Percentiles rank a stretch among this genome's conserved stretches.
These are phyloP conservation scores for Balearica regulorum DNA, from an alignment of 2,797 vertebrate species.

Conservation along the genomic window DNA sequence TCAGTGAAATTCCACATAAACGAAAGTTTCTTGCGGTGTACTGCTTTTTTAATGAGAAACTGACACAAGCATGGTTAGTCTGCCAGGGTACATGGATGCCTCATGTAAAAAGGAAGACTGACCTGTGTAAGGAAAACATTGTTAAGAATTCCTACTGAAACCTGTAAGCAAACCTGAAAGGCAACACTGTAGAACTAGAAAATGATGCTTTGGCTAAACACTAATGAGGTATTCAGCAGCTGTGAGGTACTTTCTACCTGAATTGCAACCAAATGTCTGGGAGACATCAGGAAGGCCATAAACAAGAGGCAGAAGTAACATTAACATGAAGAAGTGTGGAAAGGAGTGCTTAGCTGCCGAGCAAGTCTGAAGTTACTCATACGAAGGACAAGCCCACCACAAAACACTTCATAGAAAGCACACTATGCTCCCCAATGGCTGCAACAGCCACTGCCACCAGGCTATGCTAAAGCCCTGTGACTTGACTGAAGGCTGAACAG, in stretches of 20 bases:
- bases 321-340: background rate
- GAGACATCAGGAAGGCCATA: background rate
- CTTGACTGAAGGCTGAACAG: background rate
- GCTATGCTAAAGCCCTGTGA: background rate
- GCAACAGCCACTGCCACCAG: background rate
- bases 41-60: background rate
- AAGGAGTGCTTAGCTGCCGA: background rate
- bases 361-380: background rate
- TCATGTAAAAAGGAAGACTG: background rate
- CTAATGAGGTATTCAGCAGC: background rate
- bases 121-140: background rate
- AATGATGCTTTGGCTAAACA: background rate
- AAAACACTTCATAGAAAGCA: background rate
- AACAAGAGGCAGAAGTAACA: background rate
- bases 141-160: background rate
- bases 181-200: background rate
- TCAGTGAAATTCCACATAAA: background rate
- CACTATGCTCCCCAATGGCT: background rate
- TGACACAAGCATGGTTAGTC: background rate
- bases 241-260: background rate
- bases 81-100: rapidly evolving
- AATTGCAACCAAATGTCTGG: background rate
- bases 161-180: background rate
- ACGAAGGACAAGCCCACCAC: rapidly evolving
- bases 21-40: background rate